These are phyloP conservation scores for Typhlichthys eigenmanni DNA, from an alignment of 2,797 vertebrate species.

Conservation along the genomic window DNA sequence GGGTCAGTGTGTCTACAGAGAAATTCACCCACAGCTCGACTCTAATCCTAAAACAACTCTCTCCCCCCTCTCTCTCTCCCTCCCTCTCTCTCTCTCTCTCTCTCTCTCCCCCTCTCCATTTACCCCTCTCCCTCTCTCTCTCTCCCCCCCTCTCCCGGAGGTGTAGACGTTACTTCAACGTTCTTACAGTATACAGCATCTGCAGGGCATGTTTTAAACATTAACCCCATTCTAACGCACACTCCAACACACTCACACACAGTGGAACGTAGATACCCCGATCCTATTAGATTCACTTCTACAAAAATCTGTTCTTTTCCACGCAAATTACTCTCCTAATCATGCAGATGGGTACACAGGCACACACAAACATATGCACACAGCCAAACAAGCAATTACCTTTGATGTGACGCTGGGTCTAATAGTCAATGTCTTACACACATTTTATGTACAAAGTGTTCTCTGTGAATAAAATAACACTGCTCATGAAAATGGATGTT, in stretches of 20 bases:
- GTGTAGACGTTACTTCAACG: conserved; percentile 68
- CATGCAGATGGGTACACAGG: background rate
- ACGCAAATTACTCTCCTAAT: conserved; percentile 21
- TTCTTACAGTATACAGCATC: conserved; percentile 49
- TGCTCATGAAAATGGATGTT: no score
- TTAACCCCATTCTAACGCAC: conserved; percentile 52
- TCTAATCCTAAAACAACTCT: conserved; percentile 53
- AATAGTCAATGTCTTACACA: no score
- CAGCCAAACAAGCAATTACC: no score
- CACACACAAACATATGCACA: background rate
- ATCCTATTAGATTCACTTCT: conserved; percentile 31
- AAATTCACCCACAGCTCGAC: conserved; percentile 18
- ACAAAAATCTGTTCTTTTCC: no score
- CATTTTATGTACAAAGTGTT: background rate
- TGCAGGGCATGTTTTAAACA: conserved; percentile 72
- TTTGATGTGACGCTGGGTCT: no score
- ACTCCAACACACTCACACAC: conserved; percentile 17
- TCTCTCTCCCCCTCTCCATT: no score
- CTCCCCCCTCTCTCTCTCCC: background rate
- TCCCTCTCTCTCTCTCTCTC: no score
- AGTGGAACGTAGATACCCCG: conserved; percentile 47
- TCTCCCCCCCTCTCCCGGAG: conserved; percentile 19
- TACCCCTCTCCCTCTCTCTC: no score
- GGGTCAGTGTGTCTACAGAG: no score
- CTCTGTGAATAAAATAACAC: no score